Conservation (phyloP, 2,888 invertebrate genomes). For the Cephus rjabovi region DNA sequence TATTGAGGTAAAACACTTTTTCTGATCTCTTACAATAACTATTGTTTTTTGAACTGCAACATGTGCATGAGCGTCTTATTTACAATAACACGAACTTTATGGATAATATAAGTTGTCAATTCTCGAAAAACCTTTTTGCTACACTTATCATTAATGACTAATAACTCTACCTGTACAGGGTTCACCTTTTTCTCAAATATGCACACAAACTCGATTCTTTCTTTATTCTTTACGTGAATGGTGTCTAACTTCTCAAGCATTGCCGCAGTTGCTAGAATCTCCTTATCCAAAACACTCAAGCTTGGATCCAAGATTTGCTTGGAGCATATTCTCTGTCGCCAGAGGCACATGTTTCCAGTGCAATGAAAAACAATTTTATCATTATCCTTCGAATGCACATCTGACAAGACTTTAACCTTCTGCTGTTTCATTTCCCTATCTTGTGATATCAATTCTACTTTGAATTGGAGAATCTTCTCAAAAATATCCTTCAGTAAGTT, state of each 20-base stretch:
- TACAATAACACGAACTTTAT: constrained; percentile 47
- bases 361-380: constrained; percentile 52
- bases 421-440: constrained; percentile 53
- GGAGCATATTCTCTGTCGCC: constrained; percentile 56
- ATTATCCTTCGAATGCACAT: constrained; percentile 58
- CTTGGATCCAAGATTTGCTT: constrained; percentile 38
- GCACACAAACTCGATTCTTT: constrained; percentile 44
- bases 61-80: constrained; percentile 46
- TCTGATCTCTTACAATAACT: not conserved
- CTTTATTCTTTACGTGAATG: not conserved
- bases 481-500: constrained; percentile 55
- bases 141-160: constrained; percentile 42
- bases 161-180: constrained; percentile 49
- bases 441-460: constrained; percentile 39
- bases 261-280: constrained; percentile 58
- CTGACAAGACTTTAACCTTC: constrained; percentile 55
- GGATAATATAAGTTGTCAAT: constrained; percentile 47
- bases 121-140: constrained; percentile 52
- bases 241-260: constrained; percentile 48
- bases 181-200: constrained; percentile 44
- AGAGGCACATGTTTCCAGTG: constrained; percentile 54
- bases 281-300: constrained; percentile 55
- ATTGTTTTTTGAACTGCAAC: constrained; percentile 39
- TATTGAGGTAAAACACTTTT: not conserved
- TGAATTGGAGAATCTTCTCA: constrained; percentile 56